phyloP scores from a whole-genome alignment of 2,888 invertebrate species.

The Meiosimyza decipiens region DNA sequence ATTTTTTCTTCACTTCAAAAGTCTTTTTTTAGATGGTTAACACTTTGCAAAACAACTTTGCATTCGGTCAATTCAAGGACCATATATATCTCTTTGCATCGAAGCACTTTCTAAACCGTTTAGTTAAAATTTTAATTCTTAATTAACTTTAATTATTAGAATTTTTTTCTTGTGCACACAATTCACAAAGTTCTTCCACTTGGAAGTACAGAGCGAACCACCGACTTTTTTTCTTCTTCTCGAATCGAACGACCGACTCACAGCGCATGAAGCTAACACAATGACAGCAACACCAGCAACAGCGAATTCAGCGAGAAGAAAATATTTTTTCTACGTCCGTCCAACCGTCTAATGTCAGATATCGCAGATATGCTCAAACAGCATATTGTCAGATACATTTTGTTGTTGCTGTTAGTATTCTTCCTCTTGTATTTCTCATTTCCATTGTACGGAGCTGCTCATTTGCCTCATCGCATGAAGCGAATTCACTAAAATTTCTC shows the following conservation, averaged over 20 bases:
- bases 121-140: too few relatives aligned
- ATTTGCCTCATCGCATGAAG: too few relatives aligned
- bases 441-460: neutral
- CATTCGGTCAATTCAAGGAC: too few relatives aligned
- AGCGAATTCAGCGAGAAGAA: conserved; percentile 34
- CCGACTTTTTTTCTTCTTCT: neutral
- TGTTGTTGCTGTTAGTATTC: conserved; percentile 12
- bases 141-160: too few relatives aligned
- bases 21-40: neutral
- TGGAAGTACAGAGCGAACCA: neutral
- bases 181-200: conserved; percentile 9
- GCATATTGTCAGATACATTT: neutral
- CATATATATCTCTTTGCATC: too few relatives aligned
- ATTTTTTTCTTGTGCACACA: conserved; percentile 28
- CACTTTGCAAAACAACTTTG: too few relatives aligned
- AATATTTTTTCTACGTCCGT: conserved; percentile 9
- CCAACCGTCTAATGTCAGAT: conserved; percentile 25
- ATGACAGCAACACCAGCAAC: conserved; percentile 32
- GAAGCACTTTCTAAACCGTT: too few relatives aligned
- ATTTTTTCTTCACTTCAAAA: neutral
- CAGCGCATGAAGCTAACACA: conserved; percentile 10
- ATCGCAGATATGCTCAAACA: conserved; percentile 27
- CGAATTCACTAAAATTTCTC: neutral
- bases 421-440: conserved; percentile 12
- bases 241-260: conserved; percentile 20